Conservation (phyloP, 2,888 invertebrate species). For the Luffia ferchaultella region DNA sequence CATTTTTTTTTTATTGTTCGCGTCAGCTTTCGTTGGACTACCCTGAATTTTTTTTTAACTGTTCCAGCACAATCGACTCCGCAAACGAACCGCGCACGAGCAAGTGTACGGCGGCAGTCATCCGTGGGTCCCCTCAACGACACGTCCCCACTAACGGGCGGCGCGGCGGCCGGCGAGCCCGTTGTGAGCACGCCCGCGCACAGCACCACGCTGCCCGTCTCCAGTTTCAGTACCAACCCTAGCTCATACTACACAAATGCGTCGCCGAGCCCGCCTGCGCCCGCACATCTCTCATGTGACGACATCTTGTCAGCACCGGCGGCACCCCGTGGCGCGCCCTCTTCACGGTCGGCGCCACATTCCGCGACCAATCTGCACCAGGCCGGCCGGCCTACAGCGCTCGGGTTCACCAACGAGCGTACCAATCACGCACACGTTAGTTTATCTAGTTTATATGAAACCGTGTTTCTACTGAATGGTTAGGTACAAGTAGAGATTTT, state of each 20-base stretch:
- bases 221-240: constrained; percentile 57
- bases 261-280: constrained; percentile 65
- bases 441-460: too few relatives aligned
- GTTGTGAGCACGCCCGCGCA: constrained; percentile 55
- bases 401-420: constrained; percentile 30
- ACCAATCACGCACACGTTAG: constrained; percentile 19
- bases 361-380: constrained; percentile 55
- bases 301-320: constrained; percentile 48
- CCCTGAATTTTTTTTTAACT: constrained; percentile 6
- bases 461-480: too few relatives aligned
- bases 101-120: constrained; percentile 68
- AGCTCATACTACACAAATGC: constrained; percentile 70
- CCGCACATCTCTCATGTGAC: constrained; percentile 53
- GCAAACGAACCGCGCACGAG: constrained; percentile 65
- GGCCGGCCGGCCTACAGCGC: constrained; percentile 45
- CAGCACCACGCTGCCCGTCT: constrained; percentile 60
- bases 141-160: constrained; percentile 52
- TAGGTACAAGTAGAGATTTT: too few relatives aligned
- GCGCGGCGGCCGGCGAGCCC: constrained; percentile 36
- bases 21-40: too few relatives aligned
- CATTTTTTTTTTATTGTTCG: too few relatives aligned
- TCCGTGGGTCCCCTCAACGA: constrained; percentile 69
- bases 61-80: constrained; percentile 70
- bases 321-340: constrained; percentile 36
- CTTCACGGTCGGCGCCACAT: constrained; percentile 55